phyloP scores from a whole-genome alignment of 2,888 invertebrate species.

The Prionchulus punctatus region DNA sequence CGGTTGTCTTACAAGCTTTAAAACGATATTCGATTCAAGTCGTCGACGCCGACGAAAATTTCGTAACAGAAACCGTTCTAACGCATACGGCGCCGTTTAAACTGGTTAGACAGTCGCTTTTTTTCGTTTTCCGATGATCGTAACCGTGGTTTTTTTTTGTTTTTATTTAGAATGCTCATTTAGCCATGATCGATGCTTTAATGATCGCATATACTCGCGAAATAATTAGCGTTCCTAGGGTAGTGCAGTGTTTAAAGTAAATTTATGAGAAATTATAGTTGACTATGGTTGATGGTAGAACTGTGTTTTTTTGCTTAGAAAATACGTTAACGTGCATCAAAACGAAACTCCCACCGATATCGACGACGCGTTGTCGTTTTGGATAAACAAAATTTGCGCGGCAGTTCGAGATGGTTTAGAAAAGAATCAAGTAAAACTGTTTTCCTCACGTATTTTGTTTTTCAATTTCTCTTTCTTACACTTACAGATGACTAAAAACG shows the following conservation, averaged over 20 bases:
- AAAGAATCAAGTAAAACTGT: slow-evolving; percentile 11
- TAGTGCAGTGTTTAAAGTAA: slow-evolving; percentile 35
- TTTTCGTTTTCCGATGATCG: too few species aligned
- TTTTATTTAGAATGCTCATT: slow-evolving; percentile 33
- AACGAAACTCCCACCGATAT: slow-evolving; percentile 35
- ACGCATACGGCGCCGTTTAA: too few species aligned
- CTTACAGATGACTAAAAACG: too few species aligned
- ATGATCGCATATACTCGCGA: slow-evolving; percentile 35
- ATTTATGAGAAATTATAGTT: slow-evolving; percentile 10
- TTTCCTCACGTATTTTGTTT: too few species aligned
- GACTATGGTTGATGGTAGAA: background rate
- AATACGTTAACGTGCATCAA: slow-evolving; percentile 29
- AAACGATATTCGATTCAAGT: too few species aligned
- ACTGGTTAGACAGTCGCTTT: too few species aligned
- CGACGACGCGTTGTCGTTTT: slow-evolving; percentile 37
- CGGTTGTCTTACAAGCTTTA: too few species aligned
- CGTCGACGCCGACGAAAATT: too few species aligned
- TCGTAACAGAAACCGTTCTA: too few species aligned
- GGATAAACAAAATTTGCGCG: slow-evolving; percentile 39
- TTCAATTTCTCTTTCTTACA: too few species aligned
- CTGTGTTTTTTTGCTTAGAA: slow-evolving; percentile 24
- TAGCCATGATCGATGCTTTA: slow-evolving; percentile 37
- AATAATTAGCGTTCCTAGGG: too few species aligned
- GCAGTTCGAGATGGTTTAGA: slow-evolving; percentile 32
- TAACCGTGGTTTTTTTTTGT: too few species aligned